phyloP scores from a whole-genome alignment of 2,797 vertebrate species.

The Characodon lateralis region DNA sequence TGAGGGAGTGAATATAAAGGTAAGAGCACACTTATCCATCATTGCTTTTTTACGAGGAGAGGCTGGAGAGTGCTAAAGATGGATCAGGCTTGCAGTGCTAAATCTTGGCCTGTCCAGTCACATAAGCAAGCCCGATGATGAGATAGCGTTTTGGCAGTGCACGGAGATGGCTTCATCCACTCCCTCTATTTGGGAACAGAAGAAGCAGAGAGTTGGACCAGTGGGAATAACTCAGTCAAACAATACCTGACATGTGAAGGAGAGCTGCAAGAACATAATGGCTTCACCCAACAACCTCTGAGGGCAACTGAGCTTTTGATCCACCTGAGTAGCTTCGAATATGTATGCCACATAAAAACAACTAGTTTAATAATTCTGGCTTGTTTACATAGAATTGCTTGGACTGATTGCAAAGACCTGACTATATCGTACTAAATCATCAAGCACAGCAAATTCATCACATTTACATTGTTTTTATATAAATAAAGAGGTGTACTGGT shows the following conservation, averaged over 20 bases:
- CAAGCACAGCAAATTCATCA: slow-evolving; percentile 24
- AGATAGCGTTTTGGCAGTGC: slow-evolving; percentile 71
- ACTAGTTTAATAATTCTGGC: slow-evolving; percentile 19
- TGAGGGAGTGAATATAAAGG: slow-evolving; percentile 63
- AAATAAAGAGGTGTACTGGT: slow-evolving; percentile 15
- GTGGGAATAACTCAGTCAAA: slow-evolving; percentile 52
- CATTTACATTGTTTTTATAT: slow-evolving; percentile 29
- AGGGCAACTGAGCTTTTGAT: slow-evolving; percentile 34
- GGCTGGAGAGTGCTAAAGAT: slow-evolving; percentile 64
- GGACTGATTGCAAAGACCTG: slow-evolving; percentile 31
- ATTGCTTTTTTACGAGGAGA: slow-evolving; percentile 69
- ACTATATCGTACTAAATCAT: slow-evolving; percentile 27
- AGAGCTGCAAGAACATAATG: slow-evolving; percentile 19
- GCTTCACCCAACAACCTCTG: slow-evolving; percentile 10
- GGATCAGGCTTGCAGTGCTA: slow-evolving; percentile 68
- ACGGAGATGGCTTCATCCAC: slow-evolving; percentile 43
- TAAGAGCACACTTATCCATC: slow-evolving; percentile 62
- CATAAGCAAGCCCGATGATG: slow-evolving; percentile 57
- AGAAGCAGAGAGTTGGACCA: slow-evolving; percentile 43
- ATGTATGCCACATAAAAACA: slow-evolving; percentile 21
- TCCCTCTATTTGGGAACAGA: slow-evolving; percentile 54
- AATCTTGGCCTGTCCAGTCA: slow-evolving; percentile 68
- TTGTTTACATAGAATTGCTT: slow-evolving; percentile 48
- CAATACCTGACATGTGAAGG: slow-evolving; percentile 54
- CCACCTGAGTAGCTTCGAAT: slow-evolving; percentile 42